Base-by-base conservation (phyloP, 1,140 invertebrate species). In the Drosophila punjabiensis region DNA sequence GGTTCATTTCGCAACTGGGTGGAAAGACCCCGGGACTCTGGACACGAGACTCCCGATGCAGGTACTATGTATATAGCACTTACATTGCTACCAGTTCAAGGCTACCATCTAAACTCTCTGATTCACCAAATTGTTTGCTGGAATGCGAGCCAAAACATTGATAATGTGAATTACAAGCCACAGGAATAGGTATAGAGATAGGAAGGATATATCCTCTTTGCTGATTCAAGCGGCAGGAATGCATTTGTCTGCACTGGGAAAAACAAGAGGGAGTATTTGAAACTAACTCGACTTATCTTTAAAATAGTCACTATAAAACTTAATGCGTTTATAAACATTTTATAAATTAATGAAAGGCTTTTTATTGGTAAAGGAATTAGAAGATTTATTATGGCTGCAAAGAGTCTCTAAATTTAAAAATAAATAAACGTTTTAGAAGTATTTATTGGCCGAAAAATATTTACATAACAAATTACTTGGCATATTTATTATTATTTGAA, bases 181-280 rank as follows among this genome's bases (percentile, higher is more conserved):
- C 45, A 37, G 52, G 68, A 35, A 69, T 28, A 58, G 9, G 9
- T 0, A 58, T n/a, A n/a, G 20, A 9, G 5, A 37, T 16, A 24
- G 33, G 33, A 14, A 56, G 18, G 14, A 56, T 28, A n/a, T 45
- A 43, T 58, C 30, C 37, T 69, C 33, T 63, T 28, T 58, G 35
- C 64, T 87, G 79, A 82, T 66, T 80, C 71, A 79, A 71, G 39
- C 14, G 60, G 20, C 33, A 45, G 83, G 70, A 82, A 82, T 87
- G 70, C 39, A 10, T 47, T 35, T 47, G 14, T 9, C 13, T 76
- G 14, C 65, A 67, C 41, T 47, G 4, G 3, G 41, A 20, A 16
- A 67, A 61, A 30, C 30, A 9, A 41, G 0, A 14, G 37, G 4
- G 1, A 16, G 0, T 11, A n/a, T 16, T 58, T 10, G 3, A 4